A percentile compares a stretch with the other conserved stretches of the same genome.
Conservation (phyloP, 2,113 vertebrate genomes). For the Scomber japonicus region DNA sequence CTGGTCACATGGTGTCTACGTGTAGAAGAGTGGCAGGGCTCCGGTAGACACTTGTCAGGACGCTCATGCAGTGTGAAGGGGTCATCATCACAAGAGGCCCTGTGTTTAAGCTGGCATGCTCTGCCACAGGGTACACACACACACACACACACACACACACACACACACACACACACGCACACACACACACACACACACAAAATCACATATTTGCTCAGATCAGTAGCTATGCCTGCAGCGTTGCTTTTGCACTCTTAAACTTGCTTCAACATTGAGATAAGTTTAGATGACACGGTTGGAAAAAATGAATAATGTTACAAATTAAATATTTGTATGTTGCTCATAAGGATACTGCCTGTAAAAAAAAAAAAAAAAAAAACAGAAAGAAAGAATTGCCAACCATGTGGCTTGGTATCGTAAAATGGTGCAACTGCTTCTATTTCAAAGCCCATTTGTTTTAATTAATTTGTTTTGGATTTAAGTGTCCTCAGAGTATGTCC, state of each 20-base stretch:
- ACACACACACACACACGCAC: not conserved
- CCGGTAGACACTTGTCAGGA: slow-evolving; percentile 62
- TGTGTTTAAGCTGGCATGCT: slow-evolving; percentile 64
- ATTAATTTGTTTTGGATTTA: not conserved
- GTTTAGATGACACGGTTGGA: not conserved
- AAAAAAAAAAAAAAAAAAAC: not conserved
- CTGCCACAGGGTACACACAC: not conserved
- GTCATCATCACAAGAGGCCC: slow-evolving; percentile 66
- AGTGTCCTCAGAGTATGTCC: slow-evolving; percentile 14
- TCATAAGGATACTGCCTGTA: not conserved
- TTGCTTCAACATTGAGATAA: not conserved
- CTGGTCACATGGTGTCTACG: slow-evolving; percentile 62
- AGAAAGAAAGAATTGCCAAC: not conserved
- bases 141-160: not conserved
- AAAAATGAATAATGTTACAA: slow-evolving; percentile 10
- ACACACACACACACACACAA: not conserved
- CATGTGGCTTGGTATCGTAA: slow-evolving; percentile 11
- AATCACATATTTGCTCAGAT: slow-evolving; percentile 24
- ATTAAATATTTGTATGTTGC: slow-evolving; percentile 5
- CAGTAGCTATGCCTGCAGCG: slow-evolving; percentile 19
- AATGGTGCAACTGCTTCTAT: not conserved
- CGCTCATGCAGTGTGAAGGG: slow-evolving; percentile 57
- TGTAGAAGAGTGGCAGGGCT: slow-evolving; percentile 49
- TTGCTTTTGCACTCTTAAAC: not conserved
- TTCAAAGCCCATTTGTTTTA: not conserved